Conservation (phyloP, 2,113 vertebrate species). For the Pholis gunnellus region DNA sequence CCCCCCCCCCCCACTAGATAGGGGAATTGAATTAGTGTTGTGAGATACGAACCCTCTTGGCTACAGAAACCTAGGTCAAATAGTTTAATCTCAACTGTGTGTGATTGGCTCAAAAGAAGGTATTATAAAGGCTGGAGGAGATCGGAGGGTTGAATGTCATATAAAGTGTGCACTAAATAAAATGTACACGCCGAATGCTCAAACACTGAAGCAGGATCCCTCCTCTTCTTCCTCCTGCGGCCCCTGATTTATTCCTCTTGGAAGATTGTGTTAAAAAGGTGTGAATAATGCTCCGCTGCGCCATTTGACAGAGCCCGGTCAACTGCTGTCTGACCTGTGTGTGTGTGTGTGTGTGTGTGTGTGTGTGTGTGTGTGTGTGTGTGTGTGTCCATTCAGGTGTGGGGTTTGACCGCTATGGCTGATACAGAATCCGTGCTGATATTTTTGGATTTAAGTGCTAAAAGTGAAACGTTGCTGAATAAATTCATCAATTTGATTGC, state of each 20-base stretch:
- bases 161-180: conserved; percentile 34
- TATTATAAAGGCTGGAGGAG: not conserved
- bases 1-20: conserved; percentile 37
- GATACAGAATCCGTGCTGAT: not conserved
- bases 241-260: conserved; percentile 23
- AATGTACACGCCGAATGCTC: conserved; percentile 24
- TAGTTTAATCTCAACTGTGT: conserved; percentile 24
- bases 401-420: not conserved
- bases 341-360: not conserved
- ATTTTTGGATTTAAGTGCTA: not conserved
- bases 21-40: conserved; percentile 59
- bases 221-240: not conserved
- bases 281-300: conserved; percentile 50
- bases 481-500: not conserved
- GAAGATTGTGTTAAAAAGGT: conserved; percentile 37
- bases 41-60: conserved; percentile 42
- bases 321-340: conserved; percentile 31
- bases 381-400: conserved; percentile 2
- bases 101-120: conserved; percentile 12
- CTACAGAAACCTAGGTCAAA: conserved; percentile 26
- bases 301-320: conserved; percentile 34
- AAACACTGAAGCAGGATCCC: conserved; percentile 30
- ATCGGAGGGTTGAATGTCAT: conserved; percentile 18
- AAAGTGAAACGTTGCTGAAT: not conserved
- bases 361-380: not conserved